These are phyloP conservation scores for Nephrotoma flavescens DNA, from an alignment of 2,888 invertebrate species.

Conservation along the genomic window DNA sequence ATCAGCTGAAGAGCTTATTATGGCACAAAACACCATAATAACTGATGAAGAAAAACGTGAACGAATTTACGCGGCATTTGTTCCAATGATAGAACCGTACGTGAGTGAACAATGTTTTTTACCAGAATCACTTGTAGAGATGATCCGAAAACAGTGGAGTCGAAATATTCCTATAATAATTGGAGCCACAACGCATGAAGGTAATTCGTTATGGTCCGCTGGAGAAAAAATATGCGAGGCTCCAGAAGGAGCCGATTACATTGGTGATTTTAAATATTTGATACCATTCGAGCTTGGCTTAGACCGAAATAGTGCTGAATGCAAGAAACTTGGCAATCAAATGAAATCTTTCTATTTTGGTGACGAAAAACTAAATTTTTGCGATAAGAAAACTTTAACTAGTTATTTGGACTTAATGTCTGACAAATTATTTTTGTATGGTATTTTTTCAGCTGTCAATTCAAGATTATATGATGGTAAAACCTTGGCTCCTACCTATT, in stretches of 20 bases:
- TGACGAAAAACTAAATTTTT: not conserved
- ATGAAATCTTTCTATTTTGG: not conserved
- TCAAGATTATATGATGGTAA: constrained; percentile 16
- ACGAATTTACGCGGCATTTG: not conserved
- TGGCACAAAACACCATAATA: not conserved
- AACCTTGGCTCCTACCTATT: constrained; percentile 23
- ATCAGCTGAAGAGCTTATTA: not conserved
- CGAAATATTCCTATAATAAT: constrained; percentile 27
- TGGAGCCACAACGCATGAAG: constrained; percentile 30
- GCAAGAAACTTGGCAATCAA: not conserved
- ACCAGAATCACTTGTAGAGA: not conserved
- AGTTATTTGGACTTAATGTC: constrained; percentile 21
- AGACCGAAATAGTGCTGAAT: not conserved
- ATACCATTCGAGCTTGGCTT: not conserved
- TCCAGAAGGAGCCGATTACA: not conserved
- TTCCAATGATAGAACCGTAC: not conserved
- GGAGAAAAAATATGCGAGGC: not conserved
- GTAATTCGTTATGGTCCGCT: not conserved
- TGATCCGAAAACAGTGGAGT: constrained; percentile 19
- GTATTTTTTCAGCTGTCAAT: constrained; percentile 18
- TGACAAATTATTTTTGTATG: constrained; percentile 31
- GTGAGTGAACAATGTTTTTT: not conserved
- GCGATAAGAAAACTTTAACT: not conserved
- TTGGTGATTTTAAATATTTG: not conserved
- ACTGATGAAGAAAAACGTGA: not conserved